Evolutionary conservation across 2,113 vertebrate species (phyloP), one percentile per base, ranked within the genome.

Genomic region (Myotis davidii): DNA sequence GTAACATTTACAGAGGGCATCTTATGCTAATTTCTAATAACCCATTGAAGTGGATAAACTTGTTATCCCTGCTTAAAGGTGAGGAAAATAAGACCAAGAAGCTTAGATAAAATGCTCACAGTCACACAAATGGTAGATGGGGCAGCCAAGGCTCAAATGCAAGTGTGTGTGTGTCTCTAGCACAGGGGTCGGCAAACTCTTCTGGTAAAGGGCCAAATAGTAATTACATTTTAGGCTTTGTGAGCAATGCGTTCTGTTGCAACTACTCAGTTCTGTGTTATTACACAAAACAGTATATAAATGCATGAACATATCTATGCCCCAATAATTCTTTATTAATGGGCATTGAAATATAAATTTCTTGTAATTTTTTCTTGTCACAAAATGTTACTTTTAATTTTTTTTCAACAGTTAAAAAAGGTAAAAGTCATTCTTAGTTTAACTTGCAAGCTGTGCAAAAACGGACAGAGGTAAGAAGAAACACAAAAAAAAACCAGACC

Each of bases 1-100:
- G 29, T 65, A 61, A 65, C 5, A 65, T 69, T 70, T 65, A 82
- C 59, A 70, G 10, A 69, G 32, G 18, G 17, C 2, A 91, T 86
- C 21, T 76, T 88, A 12, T n/a, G 65, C 52, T 93, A 88, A 74
- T 25, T 78, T 87, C 3, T 50, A 72, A 34, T 50, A 95, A 92
- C 2, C 29, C 34, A 16, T 0, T 39, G 34, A 86, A 73, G 14
- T 65, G 29, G 45, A 23, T 76, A 86, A 25, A 37, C 37, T 67
- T 72, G 64, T 52, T 85, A 78, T 29, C 20, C 42, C 16, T 2
- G 27, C 52, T 86, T 83, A 56, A 59, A 45, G 18, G 29, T 89
- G 27, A 95, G 52, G 42, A 70, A 45, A 94, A 67, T 34, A 39
- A 92, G 42, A 65, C 16, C 23, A 52, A 25, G 27, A 59, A 16